These are phyloP conservation scores for Candidula unifasciata DNA, from an alignment of 2,888 invertebrate species.

Conservation along the genomic window DNA sequence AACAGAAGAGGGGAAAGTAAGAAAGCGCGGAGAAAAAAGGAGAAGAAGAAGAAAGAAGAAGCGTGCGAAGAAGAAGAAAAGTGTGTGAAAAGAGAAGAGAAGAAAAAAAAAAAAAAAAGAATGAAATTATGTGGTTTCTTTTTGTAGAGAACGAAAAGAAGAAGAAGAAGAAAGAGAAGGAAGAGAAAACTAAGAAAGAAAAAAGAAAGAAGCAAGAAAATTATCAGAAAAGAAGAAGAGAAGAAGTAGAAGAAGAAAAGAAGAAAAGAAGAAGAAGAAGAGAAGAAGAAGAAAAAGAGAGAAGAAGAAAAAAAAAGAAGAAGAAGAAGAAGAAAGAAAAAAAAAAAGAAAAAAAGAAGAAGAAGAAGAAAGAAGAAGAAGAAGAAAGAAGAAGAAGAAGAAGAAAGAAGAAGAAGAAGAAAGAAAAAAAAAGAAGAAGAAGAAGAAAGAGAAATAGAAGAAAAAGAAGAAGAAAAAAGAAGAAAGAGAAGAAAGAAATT, in stretches of 20 bases:
- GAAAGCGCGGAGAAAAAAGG: background rate
- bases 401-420: background rate
- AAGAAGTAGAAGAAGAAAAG: background rate
- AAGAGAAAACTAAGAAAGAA: background rate
- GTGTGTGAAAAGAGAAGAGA: too few species aligned
- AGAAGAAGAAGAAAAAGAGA: background rate
- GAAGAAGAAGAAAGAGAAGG: background rate
- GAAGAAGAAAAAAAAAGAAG: background rate
- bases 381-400: background rate
- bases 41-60: background rate
- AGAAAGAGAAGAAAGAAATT: too few species aligned
- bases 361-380: background rate
- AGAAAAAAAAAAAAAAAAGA: too few species aligned
- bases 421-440: background rate
- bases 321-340: background rate
- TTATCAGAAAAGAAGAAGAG: background rate
- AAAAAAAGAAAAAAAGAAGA: background rate
- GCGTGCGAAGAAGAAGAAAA: background rate
- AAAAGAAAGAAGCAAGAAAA: background rate
- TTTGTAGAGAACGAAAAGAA: background rate
- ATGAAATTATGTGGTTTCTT: too few species aligned
- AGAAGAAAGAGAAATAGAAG: background rate
- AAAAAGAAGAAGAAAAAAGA: background rate
- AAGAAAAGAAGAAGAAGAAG: background rate
- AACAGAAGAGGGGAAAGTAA: background rate